Evolutionary conservation across 2,113 vertebrate genomes (phyloP).

Genomic region (Tachycineta bicolor): DNA sequence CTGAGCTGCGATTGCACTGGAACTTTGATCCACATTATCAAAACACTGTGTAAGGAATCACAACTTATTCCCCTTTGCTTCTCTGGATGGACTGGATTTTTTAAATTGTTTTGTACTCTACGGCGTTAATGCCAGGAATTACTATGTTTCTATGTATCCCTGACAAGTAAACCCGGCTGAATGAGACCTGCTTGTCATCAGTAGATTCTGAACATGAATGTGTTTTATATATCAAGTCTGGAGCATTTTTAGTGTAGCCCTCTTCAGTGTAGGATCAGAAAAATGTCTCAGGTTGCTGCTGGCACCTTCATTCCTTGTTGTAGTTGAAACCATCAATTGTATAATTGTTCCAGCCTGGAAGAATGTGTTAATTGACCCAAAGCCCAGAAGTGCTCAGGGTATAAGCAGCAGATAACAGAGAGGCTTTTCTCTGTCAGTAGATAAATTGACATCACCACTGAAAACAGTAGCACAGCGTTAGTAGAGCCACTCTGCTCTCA

Average conservation of each 20-base stretch:
- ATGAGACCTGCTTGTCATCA: background rate
- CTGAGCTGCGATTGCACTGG: background rate
- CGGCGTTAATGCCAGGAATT: background rate
- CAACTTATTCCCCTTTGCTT: background rate
- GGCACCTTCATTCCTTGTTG: background rate
- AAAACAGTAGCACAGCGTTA: background rate
- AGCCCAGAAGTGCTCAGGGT: background rate
- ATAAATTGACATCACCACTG: background rate
- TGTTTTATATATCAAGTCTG: background rate
- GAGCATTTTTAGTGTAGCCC: background rate
- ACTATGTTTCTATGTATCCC: background rate
- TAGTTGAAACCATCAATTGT: background rate
- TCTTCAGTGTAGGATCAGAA: background rate
- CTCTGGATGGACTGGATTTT: background rate
- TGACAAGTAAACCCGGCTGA: background rate
- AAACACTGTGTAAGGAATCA: background rate
- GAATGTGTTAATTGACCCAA: background rate
- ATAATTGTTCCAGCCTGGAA: background rate
- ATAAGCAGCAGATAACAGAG: background rate
- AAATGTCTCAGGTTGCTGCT: background rate
- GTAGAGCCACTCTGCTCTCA: background rate
- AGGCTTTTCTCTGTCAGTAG: background rate
- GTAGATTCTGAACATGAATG: background rate
- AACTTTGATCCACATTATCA: rapidly evolving
- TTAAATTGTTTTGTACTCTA: background rate